Base-by-base conservation (phyloP, 1,140 invertebrate genomes). In the Himalopsyche phryganea region DNA sequence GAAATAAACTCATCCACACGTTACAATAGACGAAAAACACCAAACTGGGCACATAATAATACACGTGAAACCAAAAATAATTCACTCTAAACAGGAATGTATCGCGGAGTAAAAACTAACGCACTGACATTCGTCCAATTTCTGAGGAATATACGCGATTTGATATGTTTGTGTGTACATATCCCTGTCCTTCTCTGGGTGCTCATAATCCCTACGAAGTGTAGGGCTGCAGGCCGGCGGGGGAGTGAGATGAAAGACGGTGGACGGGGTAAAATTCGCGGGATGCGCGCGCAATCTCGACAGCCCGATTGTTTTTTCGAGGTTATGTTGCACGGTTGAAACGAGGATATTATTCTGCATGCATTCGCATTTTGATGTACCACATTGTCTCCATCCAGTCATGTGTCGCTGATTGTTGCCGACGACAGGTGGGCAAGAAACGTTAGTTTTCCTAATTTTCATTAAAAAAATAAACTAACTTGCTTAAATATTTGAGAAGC, bases 201-300 rank as follows among this genome's bases (percentile, higher is more conserved):
- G 14, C 23, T 50, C 36, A 20, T 50, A 40, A 40, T 50, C 40
- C 35, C 40, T 40, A 18, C 13, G 35, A 50, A 20, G 23, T 20
- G 49, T 40, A 32, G 17, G 23, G 23, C 50, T 36, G 19, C 7
- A 18, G 40, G 50, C 38, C n/a, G 13, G 19, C 4, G 40, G 20
- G 50, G 6, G 50, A 52, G 15, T 28, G 50, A 33, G 13, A 44
- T n/a, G 50, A 50, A 17, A 33, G 38, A 52, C 28, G 18, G 18
- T 13, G 28, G n/a, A 18, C 23, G 20, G 33, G 13, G 14, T 23
- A 49, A 49, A 49, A 10, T 17, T 14, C 13, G 36, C 13, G 10
- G n/a, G n/a, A 3, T 49, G 50, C 50, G 50, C 50, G 50, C 50
- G 50, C 50, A 52, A n/a, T 28, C 38, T 42, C 23, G 41, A 33